phyloP scores from a whole-genome alignment of 1,140 invertebrate species.

The Sesamia nonagrioides region DNA sequence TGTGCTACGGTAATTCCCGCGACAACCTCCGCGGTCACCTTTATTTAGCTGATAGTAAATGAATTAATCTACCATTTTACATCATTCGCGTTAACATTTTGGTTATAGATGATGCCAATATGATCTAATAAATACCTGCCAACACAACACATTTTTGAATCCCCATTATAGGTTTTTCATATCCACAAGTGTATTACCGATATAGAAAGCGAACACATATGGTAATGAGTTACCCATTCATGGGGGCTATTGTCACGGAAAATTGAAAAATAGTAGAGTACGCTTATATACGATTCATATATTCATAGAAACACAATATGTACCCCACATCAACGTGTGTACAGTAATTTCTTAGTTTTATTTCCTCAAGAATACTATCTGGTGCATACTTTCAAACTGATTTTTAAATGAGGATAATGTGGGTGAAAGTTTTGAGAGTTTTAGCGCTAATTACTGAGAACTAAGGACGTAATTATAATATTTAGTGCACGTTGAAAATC shows the following conservation, averaged over 20 bases:
- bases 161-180: conserved; percentile 23
- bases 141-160: conserved; percentile 15
- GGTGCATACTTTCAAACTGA: neutral
- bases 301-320: conserved; percentile 67
- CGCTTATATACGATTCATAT: conserved; percentile 66
- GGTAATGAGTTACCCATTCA: conserved; percentile 66
- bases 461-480: neutral
- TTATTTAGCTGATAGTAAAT: too few relatives aligned
- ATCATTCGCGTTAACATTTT: too few relatives aligned
- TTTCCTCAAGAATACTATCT: conserved; percentile 35
- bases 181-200: conserved; percentile 44
- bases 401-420: neutral
- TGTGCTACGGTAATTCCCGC: too few relatives aligned
- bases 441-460: neutral
- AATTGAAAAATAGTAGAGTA: conserved; percentile 66
- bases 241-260: conserved; percentile 68
- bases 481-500: too few relatives aligned
- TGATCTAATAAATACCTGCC: neutral
- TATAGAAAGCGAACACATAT: conserved; percentile 44
- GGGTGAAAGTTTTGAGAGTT: neutral
- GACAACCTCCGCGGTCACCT: too few relatives aligned
- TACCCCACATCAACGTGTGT: conserved; percentile 33
- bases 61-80: too few relatives aligned
- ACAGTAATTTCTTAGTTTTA: conserved; percentile 51
- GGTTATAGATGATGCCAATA: too few relatives aligned